A percentile compares a stretch with the other conserved stretches of the same genome.
phyloP scores from a whole-genome alignment of 2,888 invertebrate genomes.

The Tethea ocularis region DNA sequence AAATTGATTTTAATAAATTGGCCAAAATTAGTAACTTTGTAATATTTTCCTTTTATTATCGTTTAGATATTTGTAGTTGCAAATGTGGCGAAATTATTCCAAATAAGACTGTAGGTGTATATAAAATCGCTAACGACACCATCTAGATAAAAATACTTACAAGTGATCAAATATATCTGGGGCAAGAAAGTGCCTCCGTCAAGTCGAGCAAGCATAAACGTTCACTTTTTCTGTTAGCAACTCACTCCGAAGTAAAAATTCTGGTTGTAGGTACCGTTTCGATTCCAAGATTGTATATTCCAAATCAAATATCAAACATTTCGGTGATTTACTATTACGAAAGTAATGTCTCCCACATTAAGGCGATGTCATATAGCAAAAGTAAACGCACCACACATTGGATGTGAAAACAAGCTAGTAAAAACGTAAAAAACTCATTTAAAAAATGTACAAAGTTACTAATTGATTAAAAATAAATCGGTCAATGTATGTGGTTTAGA shows the following conservation, averaged over 20 bases:
- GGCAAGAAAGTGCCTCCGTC: background rate
- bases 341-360: background rate
- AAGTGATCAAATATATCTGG: background rate
- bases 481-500: too few relatives aligned
- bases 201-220: background rate
- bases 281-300: background rate
- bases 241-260: background rate
- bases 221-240: background rate
- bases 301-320: background rate
- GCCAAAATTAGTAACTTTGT: too few relatives aligned
- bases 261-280: background rate
- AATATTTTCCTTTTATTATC: too few relatives aligned
- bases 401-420: too few relatives aligned
- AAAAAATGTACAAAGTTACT: too few relatives aligned
- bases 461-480: too few relatives aligned
- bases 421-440: too few relatives aligned
- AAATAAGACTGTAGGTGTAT: too few relatives aligned
- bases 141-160: slow-evolving; percentile 12
- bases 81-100: slow-evolving; percentile 9
- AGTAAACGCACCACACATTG: too few relatives aligned
- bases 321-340: background rate
- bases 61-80: too few relatives aligned
- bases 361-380: too few relatives aligned
- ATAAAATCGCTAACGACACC: slow-evolving; percentile 21
- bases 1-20: too few relatives aligned